A percentile compares a stretch with the other conserved stretches of the same genome.
Conservation (phyloP, 1,140 invertebrate genomes). For the Papilio polyxenes region DNA sequence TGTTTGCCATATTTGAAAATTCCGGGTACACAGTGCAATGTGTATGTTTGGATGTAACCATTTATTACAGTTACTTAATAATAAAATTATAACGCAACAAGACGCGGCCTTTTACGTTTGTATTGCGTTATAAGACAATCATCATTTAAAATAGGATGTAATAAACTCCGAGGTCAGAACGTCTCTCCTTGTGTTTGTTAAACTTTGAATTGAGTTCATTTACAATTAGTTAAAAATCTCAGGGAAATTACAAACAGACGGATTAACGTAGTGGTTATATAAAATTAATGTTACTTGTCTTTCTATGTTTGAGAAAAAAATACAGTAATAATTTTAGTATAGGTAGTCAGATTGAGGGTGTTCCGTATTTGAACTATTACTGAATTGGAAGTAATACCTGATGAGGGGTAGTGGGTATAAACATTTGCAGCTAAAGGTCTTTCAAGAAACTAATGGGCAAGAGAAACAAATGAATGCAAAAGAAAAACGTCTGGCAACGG, state of each 20-base stretch:
- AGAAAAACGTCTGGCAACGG: no score
- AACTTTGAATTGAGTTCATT: conserved; percentile 20
- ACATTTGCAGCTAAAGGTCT: no score
- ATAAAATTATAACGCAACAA: conserved; percentile 33
- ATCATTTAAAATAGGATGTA: conserved; percentile 41
- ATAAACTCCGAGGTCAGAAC: conserved; percentile 41
- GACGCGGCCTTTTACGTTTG: conserved; percentile 30
- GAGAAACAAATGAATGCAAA: no score
- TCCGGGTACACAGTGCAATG: background rate
- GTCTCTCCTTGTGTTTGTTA: conserved; percentile 34
- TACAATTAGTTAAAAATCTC: conserved; percentile 39
- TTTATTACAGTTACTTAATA: conserved; percentile 31
- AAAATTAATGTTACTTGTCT: background rate
- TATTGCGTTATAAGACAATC: conserved; percentile 31
- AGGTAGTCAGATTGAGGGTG: no score
- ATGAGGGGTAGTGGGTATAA: no score
- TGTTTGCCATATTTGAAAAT: background rate
- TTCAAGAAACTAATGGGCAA: no score
- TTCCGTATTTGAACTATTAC: no score
- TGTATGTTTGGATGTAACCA: background rate
- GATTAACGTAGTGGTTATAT: conserved; percentile 14
- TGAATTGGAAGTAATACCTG: no score
- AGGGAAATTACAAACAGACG: conserved; percentile 41
- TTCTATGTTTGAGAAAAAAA: background rate
- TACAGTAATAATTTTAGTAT: background rate